Conservation (phyloP, 2,113 vertebrate genomes). For the Carlito syrichta region DNA sequence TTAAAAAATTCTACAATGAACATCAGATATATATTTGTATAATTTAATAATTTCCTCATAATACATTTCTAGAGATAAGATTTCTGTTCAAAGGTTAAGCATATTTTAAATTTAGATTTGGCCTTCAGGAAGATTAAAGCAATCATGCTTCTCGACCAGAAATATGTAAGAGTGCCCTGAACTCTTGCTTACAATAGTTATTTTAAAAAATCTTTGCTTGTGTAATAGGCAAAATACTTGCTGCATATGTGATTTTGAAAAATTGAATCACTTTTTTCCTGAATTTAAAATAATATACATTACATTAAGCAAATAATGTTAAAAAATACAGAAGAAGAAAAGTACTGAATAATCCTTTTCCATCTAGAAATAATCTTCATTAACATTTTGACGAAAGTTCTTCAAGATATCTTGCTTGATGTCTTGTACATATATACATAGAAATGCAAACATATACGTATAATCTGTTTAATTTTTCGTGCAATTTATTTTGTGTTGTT, state of each 20-base stretch:
- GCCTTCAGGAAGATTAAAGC: not conserved
- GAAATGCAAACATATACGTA: not conserved
- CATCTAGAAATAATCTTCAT: not conserved
- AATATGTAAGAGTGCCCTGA: not conserved
- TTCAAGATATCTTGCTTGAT: not conserved
- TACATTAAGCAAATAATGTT: not conserved
- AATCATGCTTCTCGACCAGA: not conserved
- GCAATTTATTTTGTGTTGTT: not conserved
- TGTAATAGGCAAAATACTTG: not conserved
- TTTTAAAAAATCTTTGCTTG: not conserved
- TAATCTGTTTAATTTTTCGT: not conserved
- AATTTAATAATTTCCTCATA: not conserved
- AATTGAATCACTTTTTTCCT: not conserved
- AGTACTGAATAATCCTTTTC: not conserved
- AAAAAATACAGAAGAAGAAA: not conserved
- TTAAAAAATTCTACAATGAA: not conserved
- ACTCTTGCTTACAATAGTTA: not conserved
- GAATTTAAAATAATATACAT: not conserved
- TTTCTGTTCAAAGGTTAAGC: not conserved
- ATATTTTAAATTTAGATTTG: constrained; percentile 4
- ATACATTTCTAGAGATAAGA: not conserved
- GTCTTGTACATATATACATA: not conserved
- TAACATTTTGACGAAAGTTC: not conserved
- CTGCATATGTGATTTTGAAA: not conserved
- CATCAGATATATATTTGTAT: not conserved